Evolutionary conservation across 92 coral and sea anemone species (phyloP).

Genomic region (Desmophyllum pertusum): DNA sequence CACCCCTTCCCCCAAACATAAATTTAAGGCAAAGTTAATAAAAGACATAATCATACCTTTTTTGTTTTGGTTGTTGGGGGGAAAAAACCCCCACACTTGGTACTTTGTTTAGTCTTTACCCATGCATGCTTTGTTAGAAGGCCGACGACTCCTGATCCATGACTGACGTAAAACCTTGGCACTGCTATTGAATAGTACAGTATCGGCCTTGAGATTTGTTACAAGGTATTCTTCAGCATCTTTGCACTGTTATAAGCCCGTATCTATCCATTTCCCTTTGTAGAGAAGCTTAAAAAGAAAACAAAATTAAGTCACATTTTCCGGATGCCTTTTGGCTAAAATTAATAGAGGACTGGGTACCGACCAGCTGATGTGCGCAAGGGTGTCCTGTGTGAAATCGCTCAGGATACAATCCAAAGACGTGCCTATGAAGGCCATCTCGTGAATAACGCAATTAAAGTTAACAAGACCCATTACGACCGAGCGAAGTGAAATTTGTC

Average conservation of each 20-base stretch:
- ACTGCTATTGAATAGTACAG: slow-evolving; percentile 60
- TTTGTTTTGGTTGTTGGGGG: too few relatives aligned
- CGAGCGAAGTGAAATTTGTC: too few relatives aligned
- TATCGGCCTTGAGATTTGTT: slow-evolving; percentile 51
- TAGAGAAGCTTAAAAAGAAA: neutral
- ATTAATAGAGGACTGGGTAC: neutral
- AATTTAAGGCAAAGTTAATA: too few relatives aligned
- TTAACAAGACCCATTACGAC: too few relatives aligned
- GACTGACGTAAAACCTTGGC: slow-evolving; percentile 68
- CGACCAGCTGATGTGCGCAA: too few relatives aligned
- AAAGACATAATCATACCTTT: slow-evolving; percentile 53
- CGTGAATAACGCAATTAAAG: too few relatives aligned
- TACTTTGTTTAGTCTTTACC: slow-evolving; percentile 56
- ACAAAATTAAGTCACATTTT: neutral
- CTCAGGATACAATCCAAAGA: too few relatives aligned
- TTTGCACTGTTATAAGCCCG: neutral
- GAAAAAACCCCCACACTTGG: too few relatives aligned
- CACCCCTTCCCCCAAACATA: too few relatives aligned
- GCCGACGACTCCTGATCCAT: slow-evolving; percentile 62
- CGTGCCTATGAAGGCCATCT: too few relatives aligned
- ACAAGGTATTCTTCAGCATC: slow-evolving; percentile 22
- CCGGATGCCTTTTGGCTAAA: neutral
- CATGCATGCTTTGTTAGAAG: slow-evolving; percentile 20
- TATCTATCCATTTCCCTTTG: neutral
- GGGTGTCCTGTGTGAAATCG: neutral